phyloP scores from a whole-genome alignment of 1,140 invertebrate genomes.

The Penaeus japonicus region DNA sequence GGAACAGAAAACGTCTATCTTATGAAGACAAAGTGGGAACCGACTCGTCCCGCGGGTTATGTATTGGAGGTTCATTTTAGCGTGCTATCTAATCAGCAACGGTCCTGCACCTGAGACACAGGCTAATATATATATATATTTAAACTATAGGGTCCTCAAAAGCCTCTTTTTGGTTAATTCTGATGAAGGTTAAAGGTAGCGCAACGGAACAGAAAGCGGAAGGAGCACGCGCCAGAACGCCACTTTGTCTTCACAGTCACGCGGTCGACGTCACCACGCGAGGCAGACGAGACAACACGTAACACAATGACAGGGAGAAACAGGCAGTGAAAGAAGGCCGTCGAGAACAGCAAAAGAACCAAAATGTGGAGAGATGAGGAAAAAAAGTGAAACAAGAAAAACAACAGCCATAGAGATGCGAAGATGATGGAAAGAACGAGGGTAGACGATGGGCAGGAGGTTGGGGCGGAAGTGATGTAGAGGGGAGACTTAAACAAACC shows the following conservation, averaged over 20 bases:
- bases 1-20: conserved; percentile 19
- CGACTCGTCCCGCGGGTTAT: not conserved
- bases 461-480: not conserved
- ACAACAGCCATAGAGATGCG: not conserved
- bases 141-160: too few species aligned
- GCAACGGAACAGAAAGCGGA: too few species aligned
- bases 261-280: conserved; percentile 1
- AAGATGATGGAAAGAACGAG: not conserved
- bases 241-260: not conserved
- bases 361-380: not conserved
- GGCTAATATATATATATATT: too few species aligned
- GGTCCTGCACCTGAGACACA: too few species aligned
- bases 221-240: too few species aligned
- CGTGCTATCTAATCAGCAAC: too few species aligned
- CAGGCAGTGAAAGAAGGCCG: conserved; percentile 12
- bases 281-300: conserved; percentile 19
- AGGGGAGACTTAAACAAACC: conserved; percentile 75
- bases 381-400: conserved; percentile 22
- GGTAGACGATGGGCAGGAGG: not conserved
- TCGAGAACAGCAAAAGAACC: not conserved
- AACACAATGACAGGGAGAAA: conserved; percentile 18
- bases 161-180: too few species aligned
- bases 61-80: too few species aligned
- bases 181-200: too few species aligned
- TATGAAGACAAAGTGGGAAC: conserved; percentile 11